Evolutionary conservation across 1,140 invertebrate species (phyloP), one percentile per base, ranked within the genome.

Genomic region (Euura lappo): DNA sequence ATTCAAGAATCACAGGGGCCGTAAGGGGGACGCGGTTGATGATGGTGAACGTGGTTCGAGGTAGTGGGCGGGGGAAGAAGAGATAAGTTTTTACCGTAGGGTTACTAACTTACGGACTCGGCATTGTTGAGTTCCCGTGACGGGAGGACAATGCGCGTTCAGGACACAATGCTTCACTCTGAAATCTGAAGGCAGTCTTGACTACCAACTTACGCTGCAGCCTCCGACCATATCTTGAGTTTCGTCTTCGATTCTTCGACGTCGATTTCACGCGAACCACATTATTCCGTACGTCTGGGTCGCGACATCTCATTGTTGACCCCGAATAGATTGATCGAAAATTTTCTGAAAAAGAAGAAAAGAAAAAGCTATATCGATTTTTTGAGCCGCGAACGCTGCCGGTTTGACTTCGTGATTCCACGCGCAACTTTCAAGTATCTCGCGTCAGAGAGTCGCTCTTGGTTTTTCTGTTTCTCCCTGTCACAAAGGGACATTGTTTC

Each of bases 41-140:
- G 78, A 75, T 73, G 79, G 72, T 77, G 75, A 75, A 78, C 78
- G 75, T 68, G 75, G 76, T 74, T 28, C 51, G 51, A 28, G 28
- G 28, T 60, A n/a, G 51, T 60, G 51, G 51, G 51, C 10, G 51
- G 51, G 13, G 51, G 51, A 60, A 60, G 51, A 70, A 75, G 75
- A 83, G 80, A 83, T 83, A 83, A 83, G 80, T 83, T 83, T 83
- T 83, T 83, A 83, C 79, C 80, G 78, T 82, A 82, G 80, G 81
- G 80, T 83, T 83, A 83, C 81, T 80, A 83, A 83, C 80, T 83
- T 82, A 81, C 79, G 79, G 80, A 82, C 80, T 82, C 80, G 80
- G 81, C 79, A 83, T 83, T 83, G 81, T 83, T 76, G 78, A 82
- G 79, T 82, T 82, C 74, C 78, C 79, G 77, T 82, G 81, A 83